These are phyloP conservation scores for Agonopterix subpropinquella DNA, from an alignment of 2,888 invertebrate genomes.

Conservation along the genomic window DNA sequence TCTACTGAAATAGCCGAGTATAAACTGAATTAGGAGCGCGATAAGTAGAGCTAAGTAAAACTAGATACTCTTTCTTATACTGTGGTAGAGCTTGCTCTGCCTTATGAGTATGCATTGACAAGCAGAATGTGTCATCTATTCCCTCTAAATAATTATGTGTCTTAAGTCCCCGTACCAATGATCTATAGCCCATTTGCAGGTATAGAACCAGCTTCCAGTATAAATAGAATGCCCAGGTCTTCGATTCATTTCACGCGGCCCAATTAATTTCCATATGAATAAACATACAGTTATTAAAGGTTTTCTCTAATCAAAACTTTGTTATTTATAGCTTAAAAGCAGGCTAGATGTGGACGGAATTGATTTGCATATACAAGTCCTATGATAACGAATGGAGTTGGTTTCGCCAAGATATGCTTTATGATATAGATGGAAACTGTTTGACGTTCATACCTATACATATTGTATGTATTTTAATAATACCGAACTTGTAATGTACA, in stretches of 20 bases:
- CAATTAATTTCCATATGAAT: constrained; percentile 67
- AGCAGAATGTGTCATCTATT: no score
- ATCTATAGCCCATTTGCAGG: no score
- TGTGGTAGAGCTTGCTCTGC: no score
- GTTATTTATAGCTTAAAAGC: constrained; percentile 53
- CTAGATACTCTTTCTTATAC: no score
- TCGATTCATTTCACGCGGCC: constrained; percentile 11
- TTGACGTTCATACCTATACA: neutral
- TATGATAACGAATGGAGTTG: constrained; percentile 43
- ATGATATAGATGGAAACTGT: constrained; percentile 2
- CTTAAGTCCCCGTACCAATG: no score
- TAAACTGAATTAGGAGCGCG: no score
- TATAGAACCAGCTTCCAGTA: neutral
- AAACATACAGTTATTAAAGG: constrained; percentile 44
- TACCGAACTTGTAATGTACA: no score
- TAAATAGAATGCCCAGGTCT: neutral
- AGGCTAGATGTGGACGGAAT: constrained; percentile 27
- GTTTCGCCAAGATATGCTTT: constrained; percentile 28
- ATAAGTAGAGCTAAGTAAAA: no score
- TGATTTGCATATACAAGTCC: constrained; percentile 56
- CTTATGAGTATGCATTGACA: no score
- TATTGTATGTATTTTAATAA: no score
- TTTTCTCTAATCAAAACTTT: constrained; percentile 65
- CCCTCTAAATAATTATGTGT: no score
- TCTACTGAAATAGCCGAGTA: no score